Evolutionary conservation across 2,888 invertebrate genomes (phyloP).

Genomic region (Linhomoeus sp.): DNA sequence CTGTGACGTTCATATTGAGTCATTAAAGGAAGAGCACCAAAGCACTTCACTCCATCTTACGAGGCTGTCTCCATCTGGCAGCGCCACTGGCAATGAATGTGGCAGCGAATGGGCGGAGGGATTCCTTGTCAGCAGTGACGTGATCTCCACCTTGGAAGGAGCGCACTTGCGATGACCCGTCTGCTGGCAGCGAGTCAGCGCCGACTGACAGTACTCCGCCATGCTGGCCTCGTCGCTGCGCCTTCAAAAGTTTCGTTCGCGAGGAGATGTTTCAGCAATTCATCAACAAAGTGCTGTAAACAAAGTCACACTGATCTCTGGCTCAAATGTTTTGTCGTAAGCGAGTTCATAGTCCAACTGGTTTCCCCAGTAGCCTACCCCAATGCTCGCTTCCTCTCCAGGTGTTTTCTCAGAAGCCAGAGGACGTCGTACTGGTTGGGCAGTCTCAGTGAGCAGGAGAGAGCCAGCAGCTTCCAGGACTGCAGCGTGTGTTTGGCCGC

Average conservation of each 20-base stretch:
- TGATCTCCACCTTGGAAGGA: conserved; percentile 82
- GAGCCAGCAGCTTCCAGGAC: conserved; percentile 82
- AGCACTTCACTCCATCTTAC: background rate
- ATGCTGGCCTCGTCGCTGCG: conserved; percentile 85
- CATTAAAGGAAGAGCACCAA: no score
- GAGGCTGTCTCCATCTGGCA: conserved; percentile 32
- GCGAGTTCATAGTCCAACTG: no score
- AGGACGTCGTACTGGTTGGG: conserved; percentile 76
- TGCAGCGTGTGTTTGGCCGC: conserved; percentile 14
- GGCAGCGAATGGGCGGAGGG: conserved; percentile 91
- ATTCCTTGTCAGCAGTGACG: conserved; percentile 75
- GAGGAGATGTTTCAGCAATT: background rate
- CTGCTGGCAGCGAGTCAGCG: conserved; percentile 54
- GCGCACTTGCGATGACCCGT: conserved; percentile 41
- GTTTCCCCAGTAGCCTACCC: no score
- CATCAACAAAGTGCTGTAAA: no score
- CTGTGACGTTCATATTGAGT: conserved; percentile 34
- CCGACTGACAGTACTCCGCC: conserved; percentile 80
- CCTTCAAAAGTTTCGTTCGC: conserved; percentile 6
- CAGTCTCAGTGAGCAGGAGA: conserved; percentile 83
- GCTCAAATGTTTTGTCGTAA: no score
- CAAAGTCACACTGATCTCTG: no score
- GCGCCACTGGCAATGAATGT: conserved; percentile 89
- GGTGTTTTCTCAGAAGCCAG: conserved; percentile 83
- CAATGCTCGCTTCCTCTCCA: no score